Evolutionary conservation across 2,888 invertebrate genomes (phyloP).

Genomic region (Volucella inanis): DNA sequence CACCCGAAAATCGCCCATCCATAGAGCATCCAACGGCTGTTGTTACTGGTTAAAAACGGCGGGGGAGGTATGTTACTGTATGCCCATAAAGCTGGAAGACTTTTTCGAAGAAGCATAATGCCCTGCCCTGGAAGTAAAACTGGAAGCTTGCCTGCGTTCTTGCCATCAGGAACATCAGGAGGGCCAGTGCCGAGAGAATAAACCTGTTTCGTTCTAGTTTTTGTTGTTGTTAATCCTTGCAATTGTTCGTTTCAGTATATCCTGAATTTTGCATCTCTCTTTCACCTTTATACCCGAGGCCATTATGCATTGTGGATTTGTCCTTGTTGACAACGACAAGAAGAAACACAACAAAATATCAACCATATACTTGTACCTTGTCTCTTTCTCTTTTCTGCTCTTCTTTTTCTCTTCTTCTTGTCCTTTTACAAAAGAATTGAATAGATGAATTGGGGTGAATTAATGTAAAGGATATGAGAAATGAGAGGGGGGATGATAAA

Average conservation of each 20-base stretch:
- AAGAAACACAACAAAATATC: conserved; percentile 44
- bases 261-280: conserved; percentile 67
- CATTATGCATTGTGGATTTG: conserved; percentile 61
- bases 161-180: conserved; percentile 28
- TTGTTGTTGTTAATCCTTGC: conserved; percentile 71
- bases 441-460: conserved; percentile 50
- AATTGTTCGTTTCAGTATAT: conserved; percentile 62
- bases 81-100: conserved; percentile 46
- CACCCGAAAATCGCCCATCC: conserved; percentile 6
- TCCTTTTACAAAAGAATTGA: conserved; percentile 31
- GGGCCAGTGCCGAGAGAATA: conserved; percentile 59
- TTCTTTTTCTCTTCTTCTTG: conserved; percentile 28
- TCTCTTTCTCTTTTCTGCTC: conserved; percentile 29
- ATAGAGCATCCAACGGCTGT: conserved; percentile 4
- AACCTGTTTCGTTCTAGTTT: conserved; percentile 73
- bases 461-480: conserved; percentile 70
- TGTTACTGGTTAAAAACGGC: conserved; percentile 66
- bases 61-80: background rate
- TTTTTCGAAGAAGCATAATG: conserved; percentile 49
- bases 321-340: conserved; percentile 69
- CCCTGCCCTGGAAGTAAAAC: conserved; percentile 9
- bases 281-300: conserved; percentile 57
- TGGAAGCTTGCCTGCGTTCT: conserved; percentile 15
- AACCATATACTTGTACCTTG: conserved; percentile 37
- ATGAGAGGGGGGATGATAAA: conserved; percentile 10